Evolutionary conservation across 2,113 vertebrate genomes (phyloP), one percentile per base, ranked within the genome.

Genomic region (Oryctolagus cuniculus): DNA sequence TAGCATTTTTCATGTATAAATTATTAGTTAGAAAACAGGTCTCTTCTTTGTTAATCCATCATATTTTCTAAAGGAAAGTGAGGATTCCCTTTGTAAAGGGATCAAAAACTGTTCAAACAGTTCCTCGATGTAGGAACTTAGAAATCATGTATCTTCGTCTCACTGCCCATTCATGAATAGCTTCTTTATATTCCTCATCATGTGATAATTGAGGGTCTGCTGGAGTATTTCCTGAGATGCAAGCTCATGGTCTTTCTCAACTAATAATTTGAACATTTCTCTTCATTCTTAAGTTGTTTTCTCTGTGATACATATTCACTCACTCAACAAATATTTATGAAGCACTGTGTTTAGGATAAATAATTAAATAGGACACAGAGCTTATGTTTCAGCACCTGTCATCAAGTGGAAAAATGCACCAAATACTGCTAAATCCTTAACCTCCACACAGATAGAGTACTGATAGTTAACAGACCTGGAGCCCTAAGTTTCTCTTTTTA

Each of bases 1-100:
- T 13, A 87, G 17, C 5, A 74, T 73, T 91, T 96, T 88, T 85
- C 92, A 88, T 21, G 61, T 27, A 22, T 78, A 51, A 64, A 31
- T 79, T 75, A 81, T 58, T 89, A 51, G 2, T 74, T 64, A 70
- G 10, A 66, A 85, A 94, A 38, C 7, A 63, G 81, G 67, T 49
- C 1, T 78, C 64, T 93, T 78, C 15, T 24, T n/a, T 85, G 12
- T 63, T 86, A 63, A 77, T 2, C 0, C n/a, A 38, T 82, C 6
- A 64, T 66, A 89, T 80, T 91, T 24, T 89, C 24, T 63, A 51
- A 90, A 91, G 38, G 73, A 36, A 83, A 86, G 38, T 29, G 10
- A 53, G 19, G 12, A 9, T 61, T 9, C 6, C 25, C 17, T 73
- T 61, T 69, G 36, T 61, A 74, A 92, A 64, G 10, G 10, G 61